Percentiles rank a stretch among this genome's conserved stretches.
Evolutionary conservation across 2,113 vertebrate species (phyloP).

Genomic region (Brachypteracias leptosomus): DNA sequence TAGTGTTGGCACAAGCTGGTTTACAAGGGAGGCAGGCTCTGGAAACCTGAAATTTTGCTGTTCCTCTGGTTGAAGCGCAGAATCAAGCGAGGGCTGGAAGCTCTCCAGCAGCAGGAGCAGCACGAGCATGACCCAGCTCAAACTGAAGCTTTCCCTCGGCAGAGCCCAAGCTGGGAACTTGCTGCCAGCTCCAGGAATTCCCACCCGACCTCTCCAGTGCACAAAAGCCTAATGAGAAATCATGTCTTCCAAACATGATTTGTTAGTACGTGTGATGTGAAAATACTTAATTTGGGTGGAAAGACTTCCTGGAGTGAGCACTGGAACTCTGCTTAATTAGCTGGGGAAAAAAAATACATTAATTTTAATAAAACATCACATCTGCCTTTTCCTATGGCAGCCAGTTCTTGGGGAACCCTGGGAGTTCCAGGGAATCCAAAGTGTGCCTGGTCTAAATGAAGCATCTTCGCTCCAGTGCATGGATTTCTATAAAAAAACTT

Average conservation of each 20-base stretch:
- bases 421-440: too few relatives aligned
- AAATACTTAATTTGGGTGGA: not conserved
- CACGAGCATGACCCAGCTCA: not conserved
- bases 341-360: too few relatives aligned
- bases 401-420: not conserved
- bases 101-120: not conserved
- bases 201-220: fast-evolving
- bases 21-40: not conserved
- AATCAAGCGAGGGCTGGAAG: not conserved
- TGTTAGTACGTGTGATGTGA: not conserved
- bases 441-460: not conserved
- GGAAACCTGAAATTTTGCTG: too few relatives aligned
- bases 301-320: not conserved
- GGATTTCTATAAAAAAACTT: not conserved
- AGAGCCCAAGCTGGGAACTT: not conserved
- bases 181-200: not conserved
- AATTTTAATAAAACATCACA: too few relatives aligned
- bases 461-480: too few relatives aligned
- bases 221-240: not conserved
- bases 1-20: fast-evolving
- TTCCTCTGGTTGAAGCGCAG: too few relatives aligned
- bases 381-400: too few relatives aligned
- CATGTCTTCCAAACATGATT: too few relatives aligned
- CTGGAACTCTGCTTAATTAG: not conserved
- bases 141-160: not conserved